These are phyloP conservation scores for Oenanthe oenanthe DNA, from an alignment of 2,113 vertebrate genomes.

Conservation along the genomic window DNA sequence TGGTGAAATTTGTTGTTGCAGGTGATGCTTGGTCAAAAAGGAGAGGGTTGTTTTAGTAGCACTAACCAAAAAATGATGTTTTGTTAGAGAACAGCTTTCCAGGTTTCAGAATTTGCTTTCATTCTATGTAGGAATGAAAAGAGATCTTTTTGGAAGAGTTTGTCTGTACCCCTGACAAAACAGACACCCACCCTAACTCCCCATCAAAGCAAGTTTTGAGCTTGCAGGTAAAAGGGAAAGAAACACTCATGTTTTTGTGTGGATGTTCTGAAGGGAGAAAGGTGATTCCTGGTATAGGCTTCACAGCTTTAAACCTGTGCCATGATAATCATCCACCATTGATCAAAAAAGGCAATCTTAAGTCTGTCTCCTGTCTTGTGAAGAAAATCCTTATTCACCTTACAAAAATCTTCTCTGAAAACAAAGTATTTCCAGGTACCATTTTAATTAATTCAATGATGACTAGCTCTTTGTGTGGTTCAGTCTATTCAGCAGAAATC, in stretches of 20 bases:
- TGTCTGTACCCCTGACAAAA: not conserved
- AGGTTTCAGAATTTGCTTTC: conserved; percentile 26
- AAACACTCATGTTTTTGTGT: not conserved
- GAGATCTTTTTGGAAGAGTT: not conserved
- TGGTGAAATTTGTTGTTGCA: not conserved
- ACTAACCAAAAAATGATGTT: not conserved
- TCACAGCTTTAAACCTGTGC: not conserved
- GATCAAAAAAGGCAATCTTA: not conserved
- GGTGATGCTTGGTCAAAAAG: not conserved
- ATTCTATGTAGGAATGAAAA: not conserved
- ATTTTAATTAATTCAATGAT: not conserved
- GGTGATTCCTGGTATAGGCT: not conserved
- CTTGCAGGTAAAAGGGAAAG: not conserved
- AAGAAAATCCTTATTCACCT: not conserved
- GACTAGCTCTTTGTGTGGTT: not conserved
- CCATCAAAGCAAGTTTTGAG: not conserved
- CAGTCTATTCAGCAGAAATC: not conserved
- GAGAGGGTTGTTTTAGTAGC: not conserved
- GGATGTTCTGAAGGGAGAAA: not conserved
- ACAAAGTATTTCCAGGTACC: not conserved
- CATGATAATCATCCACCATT: not conserved
- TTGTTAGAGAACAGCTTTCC: not conserved
- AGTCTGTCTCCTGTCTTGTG: not conserved
- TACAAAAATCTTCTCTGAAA: not conserved
- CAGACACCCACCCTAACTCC: not conserved